phyloP scores from a whole-genome alignment of 2,113 vertebrate species.

The Tetrao urogallus region DNA sequence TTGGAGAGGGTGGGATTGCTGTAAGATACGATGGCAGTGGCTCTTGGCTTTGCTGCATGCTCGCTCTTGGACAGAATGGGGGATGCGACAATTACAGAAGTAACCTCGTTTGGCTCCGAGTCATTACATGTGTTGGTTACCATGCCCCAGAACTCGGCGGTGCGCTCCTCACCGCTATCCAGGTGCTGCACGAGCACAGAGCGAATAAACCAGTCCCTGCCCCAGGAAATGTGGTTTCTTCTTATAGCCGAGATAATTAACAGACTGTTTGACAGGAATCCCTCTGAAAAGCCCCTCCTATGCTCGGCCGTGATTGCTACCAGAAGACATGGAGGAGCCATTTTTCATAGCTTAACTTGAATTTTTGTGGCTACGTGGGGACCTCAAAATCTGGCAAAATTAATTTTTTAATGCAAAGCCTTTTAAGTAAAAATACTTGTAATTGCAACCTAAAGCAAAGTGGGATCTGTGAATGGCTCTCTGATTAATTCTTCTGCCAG shows the following conservation, averaged over 20 bases:
- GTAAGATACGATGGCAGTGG: fast-evolving
- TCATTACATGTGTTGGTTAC: neutral
- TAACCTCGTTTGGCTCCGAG: neutral
- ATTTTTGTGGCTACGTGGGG: constrained; percentile 38
- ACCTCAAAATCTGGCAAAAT: constrained; percentile 46
- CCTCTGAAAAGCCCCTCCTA: constrained; percentile 3
- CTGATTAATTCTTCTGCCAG: constrained; percentile 44
- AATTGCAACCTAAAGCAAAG: constrained; percentile 52
- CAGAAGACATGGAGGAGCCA: neutral
- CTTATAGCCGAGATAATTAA: constrained; percentile 15
- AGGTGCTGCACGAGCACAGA: neutral
- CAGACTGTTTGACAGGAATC: constrained; percentile 11
- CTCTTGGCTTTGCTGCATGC: neutral
- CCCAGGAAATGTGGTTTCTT: neutral
- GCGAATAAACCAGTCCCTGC: neutral
- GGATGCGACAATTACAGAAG: neutral
- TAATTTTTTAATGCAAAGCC: constrained; percentile 54
- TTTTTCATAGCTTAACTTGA: constrained; percentile 38
- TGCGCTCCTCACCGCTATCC: neutral
- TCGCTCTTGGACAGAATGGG: neutral
- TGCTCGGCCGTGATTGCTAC: constrained; percentile 11
- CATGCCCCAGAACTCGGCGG: neutral
- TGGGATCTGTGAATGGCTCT: constrained; percentile 16
- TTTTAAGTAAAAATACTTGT: constrained; percentile 64
- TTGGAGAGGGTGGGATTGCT: neutral